phyloP scores from a whole-genome alignment of 2,797 vertebrate species.

The Channallabes apus region DNA sequence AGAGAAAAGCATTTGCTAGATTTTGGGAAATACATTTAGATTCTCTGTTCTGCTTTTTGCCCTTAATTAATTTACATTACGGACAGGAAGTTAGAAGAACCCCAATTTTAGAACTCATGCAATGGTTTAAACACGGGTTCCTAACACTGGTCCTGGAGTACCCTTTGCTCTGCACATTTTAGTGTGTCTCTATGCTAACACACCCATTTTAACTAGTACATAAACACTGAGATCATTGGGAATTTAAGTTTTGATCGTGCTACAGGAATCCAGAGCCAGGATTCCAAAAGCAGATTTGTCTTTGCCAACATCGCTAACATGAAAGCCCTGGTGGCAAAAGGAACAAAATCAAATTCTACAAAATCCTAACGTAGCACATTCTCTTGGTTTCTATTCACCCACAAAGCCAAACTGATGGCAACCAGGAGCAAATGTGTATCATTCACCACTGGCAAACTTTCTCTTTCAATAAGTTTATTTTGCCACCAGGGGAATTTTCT shows the following conservation, averaged over 20 bases:
- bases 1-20: neutral
- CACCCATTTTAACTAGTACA: neutral
- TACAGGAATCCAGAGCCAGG: neutral
- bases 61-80: neutral
- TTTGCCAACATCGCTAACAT: neutral
- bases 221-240: neutral
- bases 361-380: neutral
- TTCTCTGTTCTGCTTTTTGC: neutral
- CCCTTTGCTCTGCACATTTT: neutral
- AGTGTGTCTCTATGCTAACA: neutral
- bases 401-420: neutral
- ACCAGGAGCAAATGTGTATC: neutral
- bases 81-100: neutral
- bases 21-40: neutral
- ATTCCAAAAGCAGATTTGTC: neutral
- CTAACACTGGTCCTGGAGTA: neutral
- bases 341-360: neutral
- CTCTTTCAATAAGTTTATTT: neutral
- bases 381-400: neutral
- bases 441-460: neutral
- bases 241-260: neutral
- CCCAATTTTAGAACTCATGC: neutral
- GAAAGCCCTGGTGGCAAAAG: neutral
- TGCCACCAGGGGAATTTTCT: neutral
- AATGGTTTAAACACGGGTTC: neutral